phyloP scores from a whole-genome alignment of 2,113 vertebrate species.

The Heptranchias perlo region DNA sequence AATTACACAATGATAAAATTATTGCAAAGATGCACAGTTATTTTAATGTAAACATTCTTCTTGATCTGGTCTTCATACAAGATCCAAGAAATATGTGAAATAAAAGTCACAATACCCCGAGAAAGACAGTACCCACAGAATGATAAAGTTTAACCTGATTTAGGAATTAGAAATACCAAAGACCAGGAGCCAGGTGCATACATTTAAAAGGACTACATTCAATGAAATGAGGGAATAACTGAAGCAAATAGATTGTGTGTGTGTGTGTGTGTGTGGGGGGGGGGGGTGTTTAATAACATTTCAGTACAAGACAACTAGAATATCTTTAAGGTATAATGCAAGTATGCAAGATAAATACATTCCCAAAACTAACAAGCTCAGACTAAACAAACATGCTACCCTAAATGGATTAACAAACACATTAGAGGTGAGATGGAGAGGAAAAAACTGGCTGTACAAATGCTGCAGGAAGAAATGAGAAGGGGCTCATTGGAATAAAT shows the following conservation, averaged over 20 bases:
- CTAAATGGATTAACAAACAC: neutral
- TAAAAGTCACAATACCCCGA: neutral
- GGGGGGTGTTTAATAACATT: neutral
- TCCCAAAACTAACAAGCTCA: neutral
- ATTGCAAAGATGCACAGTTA: neutral
- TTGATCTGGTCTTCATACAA: too few relatives aligned
- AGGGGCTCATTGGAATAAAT: neutral
- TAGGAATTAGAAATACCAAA: neutral
- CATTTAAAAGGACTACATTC: neutral
- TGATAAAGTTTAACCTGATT: neutral
- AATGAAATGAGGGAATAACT: neutral
- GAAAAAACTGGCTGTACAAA: neutral
- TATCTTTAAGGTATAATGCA: neutral
- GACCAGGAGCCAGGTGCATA: too few relatives aligned
- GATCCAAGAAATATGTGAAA: neutral
- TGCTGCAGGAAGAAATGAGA: neutral
- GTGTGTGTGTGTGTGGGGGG: too few relatives aligned
- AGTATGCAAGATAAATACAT: neutral
- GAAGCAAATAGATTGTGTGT: neutral
- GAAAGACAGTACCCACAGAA: neutral
- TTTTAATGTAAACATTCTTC: neutral
- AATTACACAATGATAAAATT: neutral
- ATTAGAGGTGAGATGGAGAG: neutral
- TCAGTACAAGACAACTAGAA: neutral
- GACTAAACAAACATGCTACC: neutral